These are phyloP conservation scores for Sepiola atlantica DNA, from an alignment of 2,888 invertebrate species.

Conservation along the genomic window DNA sequence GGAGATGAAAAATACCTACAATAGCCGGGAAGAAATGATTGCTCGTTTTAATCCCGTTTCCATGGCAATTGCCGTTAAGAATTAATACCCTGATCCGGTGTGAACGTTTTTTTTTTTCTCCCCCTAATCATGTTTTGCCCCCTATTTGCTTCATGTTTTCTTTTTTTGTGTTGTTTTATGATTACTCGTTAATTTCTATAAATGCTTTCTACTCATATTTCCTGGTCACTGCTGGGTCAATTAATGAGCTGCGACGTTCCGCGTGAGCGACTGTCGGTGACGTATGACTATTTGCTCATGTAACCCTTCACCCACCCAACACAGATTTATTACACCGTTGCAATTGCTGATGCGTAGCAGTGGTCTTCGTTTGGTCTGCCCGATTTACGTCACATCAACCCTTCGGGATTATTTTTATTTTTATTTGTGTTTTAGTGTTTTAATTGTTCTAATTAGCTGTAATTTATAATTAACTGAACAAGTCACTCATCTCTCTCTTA, in stretches of 20 bases:
- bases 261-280: neutral
- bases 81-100: neutral
- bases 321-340: neutral
- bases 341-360: neutral
- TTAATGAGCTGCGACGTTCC: neutral
- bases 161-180: neutral
- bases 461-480: no score
- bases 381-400: no score
- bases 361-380: neutral
- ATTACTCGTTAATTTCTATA: neutral
- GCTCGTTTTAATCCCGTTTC: neutral
- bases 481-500: no score
- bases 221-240: neutral
- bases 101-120: neutral
- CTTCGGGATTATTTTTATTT: no score
- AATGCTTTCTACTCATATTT: neutral
- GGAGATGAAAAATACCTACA: neutral
- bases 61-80: neutral
- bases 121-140: neutral
- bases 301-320: neutral
- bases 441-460: no score
- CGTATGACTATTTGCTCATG: neutral
- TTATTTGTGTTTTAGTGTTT: no score
- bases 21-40: neutral
- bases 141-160: neutral